Evolutionary conservation across 2,888 invertebrate species (phyloP), one percentile per base, ranked within the genome.

Genomic region (Choristoneura rosaceana): DNA sequence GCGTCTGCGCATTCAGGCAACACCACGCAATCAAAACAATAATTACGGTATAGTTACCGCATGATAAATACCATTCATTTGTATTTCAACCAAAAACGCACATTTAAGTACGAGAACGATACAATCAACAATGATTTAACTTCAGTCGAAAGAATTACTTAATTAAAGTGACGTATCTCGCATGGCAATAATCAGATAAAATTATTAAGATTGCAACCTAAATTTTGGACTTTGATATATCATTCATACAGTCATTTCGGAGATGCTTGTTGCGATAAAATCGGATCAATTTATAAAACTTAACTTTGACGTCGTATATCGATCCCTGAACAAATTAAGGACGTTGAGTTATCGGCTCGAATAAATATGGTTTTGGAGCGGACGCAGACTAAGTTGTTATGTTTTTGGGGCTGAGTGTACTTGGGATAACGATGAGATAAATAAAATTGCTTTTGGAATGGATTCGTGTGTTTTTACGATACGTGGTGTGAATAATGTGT

Each of bases 171-270:
- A 83, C 79, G 74, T 78, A 81, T 83, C 82, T 79, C 79, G 80
- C 79, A 80, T 77, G 62, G 76, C 77, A 81, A 80, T 81, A 80
- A 90, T 87, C 87, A 83, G 89, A 90, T 90, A 88, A 89, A 84
- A 87, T 88, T 87, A 84, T 89, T 88, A 84, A 89, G 87, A 89
- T 88, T 84, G 85, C 88, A 90, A 86, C 88, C 89, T 81, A 84
- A 87, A 90, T 89, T 84, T 82, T 79, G 78, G 87, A 88, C 88
- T 88, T 91, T 92, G 92, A 92, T 90, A 88, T 89, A 92, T 92
- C 87, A 90, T 88, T 87, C 86, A 84, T 80, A 80, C 76, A 75
- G 75, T 74, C 79, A 76, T 81, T 77, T 77, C 70, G 69, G 60
- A 73, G 77, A 77, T 75, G 50, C 59, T 63, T 75, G 76, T 43